Evolutionary conservation across 2,888 invertebrate species (phyloP), one percentile per base, ranked within the genome.

Genomic region (Gasteruption jaculator): DNA sequence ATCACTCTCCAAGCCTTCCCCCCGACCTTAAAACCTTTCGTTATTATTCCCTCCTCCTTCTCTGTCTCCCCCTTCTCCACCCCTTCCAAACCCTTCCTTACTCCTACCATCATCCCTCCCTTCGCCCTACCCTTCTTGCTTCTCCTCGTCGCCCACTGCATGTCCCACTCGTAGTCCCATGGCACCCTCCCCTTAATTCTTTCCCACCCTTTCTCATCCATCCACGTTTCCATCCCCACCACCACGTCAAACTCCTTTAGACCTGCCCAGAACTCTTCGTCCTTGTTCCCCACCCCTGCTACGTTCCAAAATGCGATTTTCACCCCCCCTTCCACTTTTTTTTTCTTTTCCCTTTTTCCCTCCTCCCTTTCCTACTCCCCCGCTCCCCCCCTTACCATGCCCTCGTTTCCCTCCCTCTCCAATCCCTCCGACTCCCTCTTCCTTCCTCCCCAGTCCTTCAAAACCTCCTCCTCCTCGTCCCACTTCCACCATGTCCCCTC

Each of bases 91-190:
- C 20, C 21, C 5, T 30, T 21, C 21, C 29, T 42, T 25, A 41
- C 19, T 2, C 32, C 37, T 25, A 19, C 21, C 11, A 40, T 27
- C 3, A 43, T 12, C 19, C 34, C 30, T 18, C 32, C 33, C 7
- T 12, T 34, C 7, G 38, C 34, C 30, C 38, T 38, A 8, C 43
- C 38, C 15, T 34, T 43, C 12, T 29, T 43, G 10, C 15, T 43
- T 19, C 25, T 29, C 19, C 19, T 43, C 3, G 10, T 25, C 11
- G 39, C 38, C 10, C 22, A 14, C 20, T 27, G 21, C n/a, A 33
- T 34, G 2, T 11, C 15, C 35, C 43, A 43, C n/a, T 3, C 19
- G 8, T 25, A 43, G 4, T n/a, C 30, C 11, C 34, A 29, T 12
- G 12, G 21, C 5, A 29, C 8, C 18, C 21, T 39, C 20, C 10